Evolutionary conservation across 2,888 invertebrate species (phyloP).

Genomic region (Athetis lepigone): DNA sequence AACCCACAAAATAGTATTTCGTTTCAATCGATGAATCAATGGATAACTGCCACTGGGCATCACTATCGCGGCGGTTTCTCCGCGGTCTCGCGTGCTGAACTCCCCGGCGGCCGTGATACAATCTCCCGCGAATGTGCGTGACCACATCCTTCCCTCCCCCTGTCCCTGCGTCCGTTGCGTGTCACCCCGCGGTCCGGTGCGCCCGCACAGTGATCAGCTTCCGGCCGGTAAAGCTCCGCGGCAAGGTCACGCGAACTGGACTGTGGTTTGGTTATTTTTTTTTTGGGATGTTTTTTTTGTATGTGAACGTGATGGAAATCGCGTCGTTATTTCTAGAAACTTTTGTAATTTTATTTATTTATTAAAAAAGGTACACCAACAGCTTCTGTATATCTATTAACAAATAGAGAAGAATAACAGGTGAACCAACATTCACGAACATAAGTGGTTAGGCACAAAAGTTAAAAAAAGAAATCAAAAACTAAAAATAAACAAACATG

Average conservation of each 20-base stretch:
- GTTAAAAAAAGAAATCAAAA: no score
- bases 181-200: conserved; percentile 62
- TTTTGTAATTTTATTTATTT: no score
- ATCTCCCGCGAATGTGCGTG: conserved; percentile 84
- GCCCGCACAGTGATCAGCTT: conserved; percentile 72
- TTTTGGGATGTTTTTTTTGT: conserved; percentile 9
- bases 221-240: conserved; percentile 69
- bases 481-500: no score
- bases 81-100: conserved; percentile 66
- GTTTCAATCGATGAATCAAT: conserved; percentile 15
- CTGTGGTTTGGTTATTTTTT: conserved; percentile 20
- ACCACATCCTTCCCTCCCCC: conserved; percentile 80
- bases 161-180: conserved; percentile 53
- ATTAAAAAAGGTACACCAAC: no score
- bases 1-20: background rate
- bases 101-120: conserved; percentile 76
- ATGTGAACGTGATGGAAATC: no score
- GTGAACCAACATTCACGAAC: no score
- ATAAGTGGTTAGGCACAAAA: no score
- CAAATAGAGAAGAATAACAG: no score
- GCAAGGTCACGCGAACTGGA: conserved; percentile 63
- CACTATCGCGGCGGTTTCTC: conserved; percentile 71
- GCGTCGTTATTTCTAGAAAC: no score
- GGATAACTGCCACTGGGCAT: conserved; percentile 23
- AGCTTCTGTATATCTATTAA: no score